Base-by-base conservation (phyloP, 2,113 vertebrate species). In the Cinclus mexicanus region DNA sequence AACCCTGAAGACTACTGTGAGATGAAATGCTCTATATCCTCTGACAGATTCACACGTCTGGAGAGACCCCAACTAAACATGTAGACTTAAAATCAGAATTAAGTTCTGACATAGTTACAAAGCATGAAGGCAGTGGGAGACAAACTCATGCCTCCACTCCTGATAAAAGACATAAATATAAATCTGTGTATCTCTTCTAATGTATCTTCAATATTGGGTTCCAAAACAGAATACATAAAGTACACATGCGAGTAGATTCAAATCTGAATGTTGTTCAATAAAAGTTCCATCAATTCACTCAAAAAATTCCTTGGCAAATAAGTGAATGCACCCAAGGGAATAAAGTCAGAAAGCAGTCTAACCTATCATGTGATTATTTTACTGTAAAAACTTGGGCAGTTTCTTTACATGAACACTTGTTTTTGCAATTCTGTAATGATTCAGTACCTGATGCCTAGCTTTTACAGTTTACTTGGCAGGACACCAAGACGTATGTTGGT, bases 271-370 rank as follows among this genome's bases (percentile, higher is more conserved):
- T 39, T 72, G 81, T 79, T 60, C 85, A 97, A 90, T 76, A 84
- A 82, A 94, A 92, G 71, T 93, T 53, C 12, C 19, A 96, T 94
- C 87, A 94, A 90, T 91, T 93, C 46, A 91, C 59, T 95, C 65
- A 55, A 76, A 95, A 96, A 95, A 93, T 75, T 80, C 81, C 90
- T 79, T 94, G 91, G 90, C 93, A 91, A 88, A 31, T 63, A 89
- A 93, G 55, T 75, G 50, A 92, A 70, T 69, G 69, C 59, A 88
- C 50, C 65, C 37, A 26, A 42, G 55, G 79, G 78, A 85, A 94
- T 87, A 89, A 94, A 81, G 9, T 78, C 76, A 92, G 7, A 64
- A 92, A 78, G 57, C 49, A 91, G 49, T 31, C n/a, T 93, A 88
- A 96, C 72, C 64, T 92, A 87, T 85, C 60, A 77, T 16, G 13